Conservation (phyloP, 2,888 invertebrate species). For the Oscheius sp. region DNA sequence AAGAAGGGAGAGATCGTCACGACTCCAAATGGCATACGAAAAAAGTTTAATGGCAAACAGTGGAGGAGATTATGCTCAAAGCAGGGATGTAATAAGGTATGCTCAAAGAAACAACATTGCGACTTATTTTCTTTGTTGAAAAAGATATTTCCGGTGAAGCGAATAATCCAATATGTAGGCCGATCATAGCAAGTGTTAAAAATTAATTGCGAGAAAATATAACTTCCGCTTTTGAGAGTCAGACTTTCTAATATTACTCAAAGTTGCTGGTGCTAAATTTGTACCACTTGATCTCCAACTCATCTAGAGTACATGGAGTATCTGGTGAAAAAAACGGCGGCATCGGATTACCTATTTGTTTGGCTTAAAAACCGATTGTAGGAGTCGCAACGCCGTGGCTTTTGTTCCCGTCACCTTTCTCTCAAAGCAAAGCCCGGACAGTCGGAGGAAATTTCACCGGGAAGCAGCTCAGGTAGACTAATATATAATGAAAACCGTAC, state of each 20-base stretch:
- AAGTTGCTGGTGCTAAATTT: background rate
- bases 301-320: background rate
- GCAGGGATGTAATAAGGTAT: constrained; percentile 76
- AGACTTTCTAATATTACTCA: no score
- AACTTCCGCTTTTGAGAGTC: no score
- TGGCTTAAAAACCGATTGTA: constrained; percentile 36
- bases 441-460: constrained; percentile 46
- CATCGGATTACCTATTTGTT: constrained; percentile 3
- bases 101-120: background rate
- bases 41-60: constrained; percentile 99
- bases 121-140: no score
- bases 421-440: constrained; percentile 75
- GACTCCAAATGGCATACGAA: constrained; percentile 91
- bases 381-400: constrained; percentile 95
- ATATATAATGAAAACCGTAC: background rate
- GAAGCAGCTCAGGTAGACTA: constrained; percentile 39
- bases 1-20: constrained; percentile 83
- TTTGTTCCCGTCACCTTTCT: constrained; percentile 93
- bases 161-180: no score
- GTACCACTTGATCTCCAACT: background rate
- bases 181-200: no score
- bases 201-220: no score
- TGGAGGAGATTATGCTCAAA: constrained; percentile 96
- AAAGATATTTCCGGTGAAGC: no score
- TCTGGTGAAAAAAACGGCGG: background rate